These are phyloP conservation scores for Galemys pyrenaicus DNA, from an alignment of 2,113 vertebrate genomes.

Conservation along the genomic window DNA sequence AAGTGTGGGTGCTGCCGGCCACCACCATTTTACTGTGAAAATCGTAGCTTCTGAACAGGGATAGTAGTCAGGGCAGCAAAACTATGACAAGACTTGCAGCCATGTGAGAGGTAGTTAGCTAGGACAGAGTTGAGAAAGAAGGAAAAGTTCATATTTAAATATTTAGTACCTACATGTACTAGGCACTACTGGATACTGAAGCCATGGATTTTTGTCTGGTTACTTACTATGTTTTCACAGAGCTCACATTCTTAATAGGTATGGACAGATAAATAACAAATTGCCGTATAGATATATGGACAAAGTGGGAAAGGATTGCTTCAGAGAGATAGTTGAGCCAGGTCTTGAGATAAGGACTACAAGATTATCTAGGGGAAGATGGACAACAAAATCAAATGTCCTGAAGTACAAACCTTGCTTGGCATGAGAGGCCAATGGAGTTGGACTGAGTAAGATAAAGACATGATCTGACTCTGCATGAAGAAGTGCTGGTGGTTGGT, in stretches of 20 bases:
- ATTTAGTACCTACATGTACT: not conserved
- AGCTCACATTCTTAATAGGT: not conserved
- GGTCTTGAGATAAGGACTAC: not conserved
- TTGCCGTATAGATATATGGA: not conserved
- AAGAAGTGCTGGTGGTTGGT: not conserved
- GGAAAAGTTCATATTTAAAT: not conserved
- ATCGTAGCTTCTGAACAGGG: not conserved
- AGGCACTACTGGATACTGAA: not conserved
- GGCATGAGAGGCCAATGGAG: rapidly evolving
- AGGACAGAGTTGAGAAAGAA: not conserved
- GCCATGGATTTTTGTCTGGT: not conserved
- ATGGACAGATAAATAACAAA: not conserved
- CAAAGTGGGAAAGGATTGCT: not conserved
- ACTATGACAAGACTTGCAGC: not conserved
- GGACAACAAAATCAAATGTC: not conserved
- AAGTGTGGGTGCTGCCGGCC: not conserved
- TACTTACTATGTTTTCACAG: not conserved
- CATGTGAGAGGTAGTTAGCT: not conserved
- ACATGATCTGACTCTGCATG: not conserved
- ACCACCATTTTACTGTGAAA: too few species aligned
- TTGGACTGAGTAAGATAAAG: too few species aligned
- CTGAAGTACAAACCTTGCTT: not conserved
- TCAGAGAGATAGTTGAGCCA: not conserved
- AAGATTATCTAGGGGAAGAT: not conserved
- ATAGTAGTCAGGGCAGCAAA: not conserved